Evolutionary conservation across 2,888 invertebrate species (phyloP).

Genomic region (Stenchaetothrips biformis): DNA sequence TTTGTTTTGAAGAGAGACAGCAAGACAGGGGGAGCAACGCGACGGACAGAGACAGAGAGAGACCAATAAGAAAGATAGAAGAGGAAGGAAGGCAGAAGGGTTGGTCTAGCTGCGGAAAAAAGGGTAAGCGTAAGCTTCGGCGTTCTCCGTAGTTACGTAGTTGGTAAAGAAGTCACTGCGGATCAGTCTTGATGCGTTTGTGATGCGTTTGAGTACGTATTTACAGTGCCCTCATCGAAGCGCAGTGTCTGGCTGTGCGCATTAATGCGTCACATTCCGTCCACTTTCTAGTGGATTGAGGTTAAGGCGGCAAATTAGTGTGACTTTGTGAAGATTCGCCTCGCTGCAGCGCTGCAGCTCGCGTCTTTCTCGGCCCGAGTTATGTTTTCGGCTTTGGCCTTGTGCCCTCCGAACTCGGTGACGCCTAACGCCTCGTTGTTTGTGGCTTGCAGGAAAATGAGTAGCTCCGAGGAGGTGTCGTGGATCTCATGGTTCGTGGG

Average conservation of each 20-base stretch:
- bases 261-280: background rate
- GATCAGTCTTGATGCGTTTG: background rate
- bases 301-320: background rate
- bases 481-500: constrained; percentile 99
- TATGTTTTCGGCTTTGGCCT: background rate
- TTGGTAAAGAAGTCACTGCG: background rate
- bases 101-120: background rate
- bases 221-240: background rate
- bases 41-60: background rate
- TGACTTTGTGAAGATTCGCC: background rate
- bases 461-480: constrained; percentile 99
- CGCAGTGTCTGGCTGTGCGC: background rate
- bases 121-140: background rate
- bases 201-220: background rate
- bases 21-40: background rate
- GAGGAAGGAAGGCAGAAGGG: too few relatives aligned
- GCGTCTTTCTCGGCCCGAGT: background rate
- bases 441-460: constrained; percentile 76
- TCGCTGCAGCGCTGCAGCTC: background rate
- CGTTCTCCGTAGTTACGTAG: background rate
- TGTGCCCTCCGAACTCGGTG: background rate
- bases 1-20: constrained; percentile 17
- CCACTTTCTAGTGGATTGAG: background rate
- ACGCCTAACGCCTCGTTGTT: background rate
- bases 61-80: background rate